Evolutionary conservation across 2,113 vertebrate genomes (phyloP), one percentile per base, ranked within the genome.

Genomic region (Syngnathus typhle): DNA sequence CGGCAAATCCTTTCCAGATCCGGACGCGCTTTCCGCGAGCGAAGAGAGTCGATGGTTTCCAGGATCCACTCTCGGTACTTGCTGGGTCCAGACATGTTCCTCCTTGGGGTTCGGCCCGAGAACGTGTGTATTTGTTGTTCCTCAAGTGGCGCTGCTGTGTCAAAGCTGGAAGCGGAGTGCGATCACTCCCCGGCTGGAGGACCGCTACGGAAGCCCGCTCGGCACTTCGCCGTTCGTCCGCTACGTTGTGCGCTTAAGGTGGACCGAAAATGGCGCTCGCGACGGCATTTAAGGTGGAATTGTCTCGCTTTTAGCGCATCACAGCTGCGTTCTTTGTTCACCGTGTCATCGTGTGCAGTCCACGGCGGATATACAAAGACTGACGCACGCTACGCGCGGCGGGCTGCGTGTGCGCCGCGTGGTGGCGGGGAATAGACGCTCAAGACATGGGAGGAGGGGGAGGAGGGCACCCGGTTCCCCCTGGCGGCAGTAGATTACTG

Each of bases 1-100:
- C 93, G 90, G 88, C 94, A 95, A 75, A 95, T 95, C 85, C 94
- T 89, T 80, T 95, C 93, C 81, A 94, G 88, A 85, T 95, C 94
- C 82, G 94, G 94, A 83, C 94, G 91, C 71, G 94, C 94, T 93
- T 95, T 95, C 68, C 93, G 90, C 71, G 92, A 94, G 83, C 94
- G 91, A 78, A 95, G 90, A 39, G 93, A 95, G 89, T 95, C 94
- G 85, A 95, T 95, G 52, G 94, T 94, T 84, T 94, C 94, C 78
- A 94, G 83, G 71, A 95, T 95, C 94, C 94, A 95, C 82, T 93
- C 93, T 70, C 92, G 90, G 87, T 94, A 95, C 80, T 87, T 79
- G 69, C 84, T 82, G 70, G 90, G 87, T 80, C 91, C 91, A 63
- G 89, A 87, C 91, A 92, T 92, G 76, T 85, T 80, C 27, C 85